Conservation (phyloP, 2,113 vertebrate genomes). For the Pan troglodytes region NHGRI_mPanTro3-v2.1_pri NC_072404.2:155711001-155711500, state of each 20-base stretch:
- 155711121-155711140: background rate
- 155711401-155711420: background rate
- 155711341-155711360: background rate
- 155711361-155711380: rapidly evolving
- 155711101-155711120: background rate
- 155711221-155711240: background rate
- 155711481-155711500: no score
- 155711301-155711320: background rate
- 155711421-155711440: background rate
- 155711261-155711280: background rate
- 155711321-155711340: background rate
- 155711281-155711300: background rate
- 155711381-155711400: background rate
- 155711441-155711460: background rate
- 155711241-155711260: background rate
- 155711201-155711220: background rate
- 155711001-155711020: background rate
- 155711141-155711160: conserved; percentile 27
- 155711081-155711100: conserved; percentile 1
- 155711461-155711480: background rate
- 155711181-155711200: background rate
- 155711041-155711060: background rate
- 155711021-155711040: conserved; percentile 44
- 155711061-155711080: background rate
- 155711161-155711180: background rate